phyloP scores from a whole-genome alignment of 2,113 vertebrate genomes.

The Urocolius indicus region DNA sequence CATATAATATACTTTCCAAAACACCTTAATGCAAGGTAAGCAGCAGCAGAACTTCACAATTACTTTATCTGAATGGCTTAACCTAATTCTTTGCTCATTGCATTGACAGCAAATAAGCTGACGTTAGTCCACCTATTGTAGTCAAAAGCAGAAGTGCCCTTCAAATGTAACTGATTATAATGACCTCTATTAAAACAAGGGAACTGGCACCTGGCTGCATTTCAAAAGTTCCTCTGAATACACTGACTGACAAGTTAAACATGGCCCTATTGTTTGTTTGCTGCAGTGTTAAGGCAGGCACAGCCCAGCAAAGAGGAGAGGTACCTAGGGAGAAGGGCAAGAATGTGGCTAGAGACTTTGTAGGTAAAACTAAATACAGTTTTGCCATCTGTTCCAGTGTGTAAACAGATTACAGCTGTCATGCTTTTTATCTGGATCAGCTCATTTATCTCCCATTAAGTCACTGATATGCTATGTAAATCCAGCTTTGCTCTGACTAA shows the following conservation, averaged over 20 bases:
- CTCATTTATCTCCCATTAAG: slow-evolving; percentile 46
- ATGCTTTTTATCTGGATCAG: slow-evolving; percentile 28
- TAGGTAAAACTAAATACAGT: neutral
- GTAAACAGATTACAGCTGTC: slow-evolving; percentile 39
- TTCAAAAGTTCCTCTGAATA: neutral
- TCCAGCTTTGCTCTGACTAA: neutral
- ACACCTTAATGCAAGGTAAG: neutral
- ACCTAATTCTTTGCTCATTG: neutral
- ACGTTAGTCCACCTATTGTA: neutral
- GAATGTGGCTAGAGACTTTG: neutral
- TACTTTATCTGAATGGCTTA: neutral
- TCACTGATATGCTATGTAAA: slow-evolving; percentile 17
- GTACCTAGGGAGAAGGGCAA: neutral
- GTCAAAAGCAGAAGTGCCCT: slow-evolving; percentile 3
- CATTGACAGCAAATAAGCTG: neutral
- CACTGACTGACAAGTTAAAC: neutral
- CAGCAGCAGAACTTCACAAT: neutral
- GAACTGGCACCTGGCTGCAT: neutral
- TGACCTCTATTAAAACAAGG: neutral
- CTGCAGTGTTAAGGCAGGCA: neutral
- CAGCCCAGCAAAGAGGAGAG: neutral
- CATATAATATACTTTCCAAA: neutral
- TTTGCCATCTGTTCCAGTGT: slow-evolving; percentile 2
- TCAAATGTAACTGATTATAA: slow-evolving; percentile 10
- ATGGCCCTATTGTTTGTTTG: neutral